Conservation (phyloP, 2,888 invertebrate species). For the Anagyrus pseudococci region DNA sequence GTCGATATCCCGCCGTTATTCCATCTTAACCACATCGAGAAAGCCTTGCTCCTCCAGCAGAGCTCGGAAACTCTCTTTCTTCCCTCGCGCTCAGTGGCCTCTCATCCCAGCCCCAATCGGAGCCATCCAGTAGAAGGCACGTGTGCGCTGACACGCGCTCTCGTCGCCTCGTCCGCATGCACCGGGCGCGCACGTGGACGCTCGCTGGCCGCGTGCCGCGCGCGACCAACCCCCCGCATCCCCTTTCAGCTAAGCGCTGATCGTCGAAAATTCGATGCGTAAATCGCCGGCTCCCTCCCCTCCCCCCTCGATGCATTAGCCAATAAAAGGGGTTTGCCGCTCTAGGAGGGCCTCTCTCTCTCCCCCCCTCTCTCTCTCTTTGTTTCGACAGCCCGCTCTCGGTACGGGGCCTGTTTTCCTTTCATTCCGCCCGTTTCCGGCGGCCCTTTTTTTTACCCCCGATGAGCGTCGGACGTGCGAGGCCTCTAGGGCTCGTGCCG, state of each 20-base stretch:
- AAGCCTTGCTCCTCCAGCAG: constrained; percentile 40
- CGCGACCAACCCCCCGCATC: neutral
- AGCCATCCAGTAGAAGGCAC: neutral
- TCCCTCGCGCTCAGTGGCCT: constrained; percentile 44
- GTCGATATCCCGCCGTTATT: neutral
- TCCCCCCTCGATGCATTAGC: neutral
- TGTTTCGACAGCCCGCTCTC: neutral
- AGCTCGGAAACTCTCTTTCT: constrained; percentile 52
- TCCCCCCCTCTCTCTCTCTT: no score
- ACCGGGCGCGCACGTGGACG: neutral
- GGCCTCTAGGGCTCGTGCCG: no score
- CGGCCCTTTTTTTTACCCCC: neutral
- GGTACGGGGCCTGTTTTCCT: no score
- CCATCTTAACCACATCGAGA: no score
- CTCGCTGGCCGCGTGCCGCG: neutral
- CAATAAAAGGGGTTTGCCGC: neutral
- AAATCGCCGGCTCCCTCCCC: neutral
- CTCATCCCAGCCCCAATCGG: neutral
- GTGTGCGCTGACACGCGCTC: neutral
- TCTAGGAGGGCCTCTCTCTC: no score
- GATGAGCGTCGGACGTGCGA: no score
- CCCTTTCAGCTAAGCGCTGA: no score
- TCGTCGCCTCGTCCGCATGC: neutral
- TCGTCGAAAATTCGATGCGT: neutral
- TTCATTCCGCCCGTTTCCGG: constrained; percentile 16